Percentiles rank a stretch among this genome's conserved stretches.
Conservation (phyloP, 2,797 vertebrate genomes). For the Remorina albescens region DNA sequence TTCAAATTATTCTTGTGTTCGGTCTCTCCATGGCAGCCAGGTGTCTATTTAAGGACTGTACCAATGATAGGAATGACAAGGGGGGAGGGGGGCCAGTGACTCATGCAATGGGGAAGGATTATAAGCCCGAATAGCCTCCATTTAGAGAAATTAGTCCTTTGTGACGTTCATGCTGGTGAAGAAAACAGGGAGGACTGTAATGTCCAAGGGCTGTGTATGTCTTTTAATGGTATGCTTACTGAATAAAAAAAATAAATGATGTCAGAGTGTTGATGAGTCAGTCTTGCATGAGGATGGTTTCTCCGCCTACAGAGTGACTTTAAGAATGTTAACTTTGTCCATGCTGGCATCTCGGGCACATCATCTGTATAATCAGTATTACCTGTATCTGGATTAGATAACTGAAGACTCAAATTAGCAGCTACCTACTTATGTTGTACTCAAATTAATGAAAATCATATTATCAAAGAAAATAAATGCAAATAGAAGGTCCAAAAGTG, state of each 20-base stretch:
- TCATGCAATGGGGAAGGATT: slow-evolving; percentile 76
- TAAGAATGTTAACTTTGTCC: slow-evolving; percentile 41
- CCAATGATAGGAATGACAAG: slow-evolving; percentile 64
- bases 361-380: slow-evolving; percentile 28
- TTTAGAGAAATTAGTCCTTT: slow-evolving; percentile 76
- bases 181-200: slow-evolving; percentile 30
- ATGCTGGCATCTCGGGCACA: slow-evolving; percentile 26
- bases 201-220: slow-evolving; percentile 31
- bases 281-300: slow-evolving; percentile 41
- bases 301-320: slow-evolving; percentile 55
- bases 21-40: slow-evolving; percentile 57
- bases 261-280: slow-evolving; percentile 66
- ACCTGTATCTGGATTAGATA: slow-evolving; percentile 26
- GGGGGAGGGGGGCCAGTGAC: slow-evolving; percentile 62
- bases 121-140: slow-evolving; percentile 68
- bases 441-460: too few relatives aligned
- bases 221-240: slow-evolving; percentile 43
- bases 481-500: too few relatives aligned
- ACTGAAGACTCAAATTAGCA: slow-evolving; percentile 10
- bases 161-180: slow-evolving; percentile 25
- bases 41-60: slow-evolving; percentile 78
- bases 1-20: slow-evolving; percentile 43
- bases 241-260: slow-evolving; percentile 33
- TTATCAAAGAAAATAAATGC: not conserved
- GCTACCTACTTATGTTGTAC: not conserved